Evolutionary conservation across 2,888 invertebrate species (phyloP).

Genomic region (Lasioglossum vierecki): DNA sequence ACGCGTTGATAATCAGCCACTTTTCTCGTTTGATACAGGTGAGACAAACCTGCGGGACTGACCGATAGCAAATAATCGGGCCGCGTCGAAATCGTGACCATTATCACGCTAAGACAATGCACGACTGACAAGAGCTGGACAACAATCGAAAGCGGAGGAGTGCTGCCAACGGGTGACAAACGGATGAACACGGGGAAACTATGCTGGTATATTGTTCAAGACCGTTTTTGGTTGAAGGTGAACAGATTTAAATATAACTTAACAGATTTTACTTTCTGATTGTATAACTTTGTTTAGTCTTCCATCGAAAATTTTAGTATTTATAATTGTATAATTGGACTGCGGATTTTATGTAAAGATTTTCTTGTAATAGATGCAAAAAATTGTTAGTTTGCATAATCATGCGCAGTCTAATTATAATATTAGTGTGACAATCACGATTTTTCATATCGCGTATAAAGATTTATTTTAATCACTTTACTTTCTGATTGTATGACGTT

Average conservation of each 20-base stretch:
- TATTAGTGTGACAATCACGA: no score
- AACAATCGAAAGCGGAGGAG: background rate
- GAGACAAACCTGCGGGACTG: background rate
- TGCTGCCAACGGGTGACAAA: conserved; percentile 28
- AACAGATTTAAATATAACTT: background rate
- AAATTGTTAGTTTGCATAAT: no score
- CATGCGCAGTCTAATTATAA: no score
- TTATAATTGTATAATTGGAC: no score
- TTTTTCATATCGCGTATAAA: no score
- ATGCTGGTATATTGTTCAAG: conserved; percentile 49
- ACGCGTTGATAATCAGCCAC: background rate
- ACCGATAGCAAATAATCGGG: background rate
- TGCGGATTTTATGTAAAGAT: no score
- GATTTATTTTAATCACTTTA: no score
- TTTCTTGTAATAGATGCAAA: no score
- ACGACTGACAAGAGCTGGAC: background rate
- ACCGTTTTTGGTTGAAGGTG: conserved; percentile 53
- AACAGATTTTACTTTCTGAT: no score
- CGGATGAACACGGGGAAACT: conserved; percentile 50
- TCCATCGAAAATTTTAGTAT: background rate
- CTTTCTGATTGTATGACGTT: no score
- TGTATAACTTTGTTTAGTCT: no score
- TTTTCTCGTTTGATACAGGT: conserved; percentile 34
- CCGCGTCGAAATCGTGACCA: background rate
- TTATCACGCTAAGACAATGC: background rate